These are phyloP conservation scores for Cheilosia urbana DNA, from an alignment of 2,888 invertebrate species.

Conservation along the genomic window DNA sequence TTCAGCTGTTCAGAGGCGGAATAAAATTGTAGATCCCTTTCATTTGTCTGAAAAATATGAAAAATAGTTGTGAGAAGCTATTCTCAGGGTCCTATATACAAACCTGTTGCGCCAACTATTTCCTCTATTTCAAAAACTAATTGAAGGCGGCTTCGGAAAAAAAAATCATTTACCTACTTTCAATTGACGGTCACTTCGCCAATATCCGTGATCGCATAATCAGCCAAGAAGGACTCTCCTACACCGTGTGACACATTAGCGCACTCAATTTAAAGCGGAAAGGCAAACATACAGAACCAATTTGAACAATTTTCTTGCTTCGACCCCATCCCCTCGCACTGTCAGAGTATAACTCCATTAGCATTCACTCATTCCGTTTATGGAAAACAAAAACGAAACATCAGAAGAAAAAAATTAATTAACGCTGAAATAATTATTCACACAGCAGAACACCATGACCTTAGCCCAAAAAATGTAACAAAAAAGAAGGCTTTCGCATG, in stretches of 20 bases:
- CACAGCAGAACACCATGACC: conserved; percentile 72
- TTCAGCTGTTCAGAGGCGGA: too few relatives aligned
- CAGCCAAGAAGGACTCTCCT: conserved; percentile 6
- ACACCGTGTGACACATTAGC: conserved; percentile 51
- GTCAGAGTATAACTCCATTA: conserved; percentile 52
- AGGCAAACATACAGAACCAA: conserved; percentile 24
- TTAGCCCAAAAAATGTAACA: conserved; percentile 54
- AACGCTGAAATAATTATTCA: conserved; percentile 74
- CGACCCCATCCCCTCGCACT: background rate
- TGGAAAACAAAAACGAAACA: conserved; percentile 4
- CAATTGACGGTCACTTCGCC: too few relatives aligned
- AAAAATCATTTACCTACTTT: too few relatives aligned
- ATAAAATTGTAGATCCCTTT: too few relatives aligned
- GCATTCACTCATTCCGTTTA: conserved; percentile 56
- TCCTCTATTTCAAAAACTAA: too few relatives aligned
- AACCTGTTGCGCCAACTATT: too few relatives aligned
- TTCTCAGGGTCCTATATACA: too few relatives aligned
- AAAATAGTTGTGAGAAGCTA: too few relatives aligned
- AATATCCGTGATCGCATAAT: conserved; percentile 17
- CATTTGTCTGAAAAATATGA: too few relatives aligned
- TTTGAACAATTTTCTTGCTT: conserved; percentile 62
- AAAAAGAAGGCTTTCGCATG: conserved; percentile 34
- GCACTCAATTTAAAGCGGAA: conserved; percentile 57
- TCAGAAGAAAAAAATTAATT: conserved; percentile 54
- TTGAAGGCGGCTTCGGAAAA: too few relatives aligned